phyloP scores from a whole-genome alignment of 2,888 invertebrate species.

The Lysandra coridon region DNA sequence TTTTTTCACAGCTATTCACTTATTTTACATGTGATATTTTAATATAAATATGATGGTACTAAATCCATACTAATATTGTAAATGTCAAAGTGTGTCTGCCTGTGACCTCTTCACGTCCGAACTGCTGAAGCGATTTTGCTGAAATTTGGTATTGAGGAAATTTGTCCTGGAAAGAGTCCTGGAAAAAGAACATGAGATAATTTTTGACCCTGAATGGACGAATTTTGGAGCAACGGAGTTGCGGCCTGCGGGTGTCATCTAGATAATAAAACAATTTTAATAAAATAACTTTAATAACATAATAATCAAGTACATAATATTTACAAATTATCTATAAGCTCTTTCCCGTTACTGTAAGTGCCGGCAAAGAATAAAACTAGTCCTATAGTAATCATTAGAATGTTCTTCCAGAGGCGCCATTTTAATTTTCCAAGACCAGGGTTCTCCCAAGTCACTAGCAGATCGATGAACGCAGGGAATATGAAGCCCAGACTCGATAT shows the following conservation, averaged over 20 bases:
- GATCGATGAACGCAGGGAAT: slow-evolving; percentile 59
- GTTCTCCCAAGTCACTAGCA: slow-evolving; percentile 54
- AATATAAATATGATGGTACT: not conserved
- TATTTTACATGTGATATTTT: not conserved
- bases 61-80: no score
- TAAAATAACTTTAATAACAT: not conserved
- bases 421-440: slow-evolving; percentile 10
- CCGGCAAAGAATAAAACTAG: not conserved
- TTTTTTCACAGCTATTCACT: no score
- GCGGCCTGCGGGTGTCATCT: not conserved
- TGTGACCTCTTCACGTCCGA: no score
- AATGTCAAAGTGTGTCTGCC: no score
- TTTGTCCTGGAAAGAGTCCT: no score
- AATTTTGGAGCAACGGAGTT: no score
- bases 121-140: no score
- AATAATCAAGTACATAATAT: not conserved
- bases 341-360: slow-evolving; percentile 3
- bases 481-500: slow-evolving; percentile 53
- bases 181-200: no score
- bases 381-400: not conserved
- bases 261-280: not conserved
- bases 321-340: not conserved
- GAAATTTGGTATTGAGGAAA: no score
- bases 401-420: not conserved
- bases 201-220: no score